Evolutionary conservation across 2,113 vertebrate genomes (phyloP), one percentile per base, ranked within the genome.

Genomic region (Tympanuchus pallidicinctus): DNA sequence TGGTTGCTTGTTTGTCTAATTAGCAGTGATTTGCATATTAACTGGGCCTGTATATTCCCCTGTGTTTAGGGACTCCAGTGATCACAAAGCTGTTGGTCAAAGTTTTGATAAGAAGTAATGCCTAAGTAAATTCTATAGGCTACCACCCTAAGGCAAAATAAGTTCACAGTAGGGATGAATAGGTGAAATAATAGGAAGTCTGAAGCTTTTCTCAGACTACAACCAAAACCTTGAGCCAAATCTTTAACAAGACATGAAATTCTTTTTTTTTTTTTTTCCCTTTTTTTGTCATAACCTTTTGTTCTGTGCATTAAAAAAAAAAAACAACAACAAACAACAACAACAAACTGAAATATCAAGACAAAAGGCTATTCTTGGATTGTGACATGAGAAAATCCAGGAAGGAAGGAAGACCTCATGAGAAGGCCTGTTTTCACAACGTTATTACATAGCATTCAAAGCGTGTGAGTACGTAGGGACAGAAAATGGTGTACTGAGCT

Each of bases 361-460:
- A 95, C 52, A 83, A 93, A 94, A 92, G 48, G 52, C 59, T 94
- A 50, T 82, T 89, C 45, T 79, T 91, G n/a, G 72, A 95, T 81
- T 92, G 71, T 25, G 85, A 65, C 65, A 71, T 67, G 71, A 94
- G 67, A 95, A 95, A 96, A 90, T 80, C 42, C 40, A 95, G 73
- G 70, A 93, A 95, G 61, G 83, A 96, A 96, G 91, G 76, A 72
- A 87, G 60, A 92, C 75, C 84, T 95, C 85, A 82, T 36, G 57
- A 95, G 80, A 96, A 97, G 95, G 25, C 24, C 66, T 84, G 16
- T 80, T 91, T 95, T 92, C 61, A 66, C 90, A 92, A 77, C 61
- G 94, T 94, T 96, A 96, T 87, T 61, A 52, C 47, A 21, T 24
- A 8, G 11, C 3, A 74, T 88, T 81, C 76, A 40, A 82, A 83